A percentile compares a stretch with the other conserved stretches of the same genome.
phyloP scores from a whole-genome alignment of 2,113 vertebrate genomes.

The Phoxinus phoxinus region DNA sequence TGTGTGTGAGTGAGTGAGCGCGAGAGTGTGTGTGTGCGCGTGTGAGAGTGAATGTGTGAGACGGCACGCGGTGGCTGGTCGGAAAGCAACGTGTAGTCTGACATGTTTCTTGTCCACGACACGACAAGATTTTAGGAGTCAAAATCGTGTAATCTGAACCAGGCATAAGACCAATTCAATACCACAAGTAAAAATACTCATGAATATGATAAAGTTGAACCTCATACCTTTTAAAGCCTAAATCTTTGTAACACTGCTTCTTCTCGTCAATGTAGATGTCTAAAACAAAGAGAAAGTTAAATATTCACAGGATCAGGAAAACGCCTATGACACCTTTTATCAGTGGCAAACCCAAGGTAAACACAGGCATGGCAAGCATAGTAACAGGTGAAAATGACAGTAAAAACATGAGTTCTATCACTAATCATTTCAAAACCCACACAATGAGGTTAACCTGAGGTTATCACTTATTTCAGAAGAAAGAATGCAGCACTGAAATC shows the following conservation, averaged over 20 bases:
- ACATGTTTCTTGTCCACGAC: too few relatives aligned
- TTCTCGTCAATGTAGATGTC: constrained; percentile 82
- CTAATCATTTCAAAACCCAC: background rate
- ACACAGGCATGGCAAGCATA: constrained; percentile 32
- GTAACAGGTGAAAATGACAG: constrained; percentile 12
- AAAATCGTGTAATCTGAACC: too few relatives aligned
- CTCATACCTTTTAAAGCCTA: constrained; percentile 81
- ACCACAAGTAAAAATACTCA: background rate
- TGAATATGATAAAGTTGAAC: background rate
- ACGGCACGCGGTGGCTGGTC: too few relatives aligned
- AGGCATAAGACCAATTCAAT: too few relatives aligned
- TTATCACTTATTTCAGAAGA: constrained; percentile 19
- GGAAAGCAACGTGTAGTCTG: too few relatives aligned
- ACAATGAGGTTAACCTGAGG: background rate
- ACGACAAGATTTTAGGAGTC: too few relatives aligned
- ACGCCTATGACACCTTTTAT: background rate
- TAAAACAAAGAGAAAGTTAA: constrained; percentile 52
- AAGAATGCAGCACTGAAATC: background rate
- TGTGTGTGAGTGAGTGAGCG: too few relatives aligned
- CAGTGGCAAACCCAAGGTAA: constrained; percentile 35
- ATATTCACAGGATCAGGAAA: background rate
- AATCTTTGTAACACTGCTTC: constrained; percentile 82
- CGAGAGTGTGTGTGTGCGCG: too few relatives aligned
- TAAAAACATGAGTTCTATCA: background rate
- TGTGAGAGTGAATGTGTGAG: too few relatives aligned